Percentiles rank a stretch among this genome's conserved stretches.
These are phyloP conservation scores for Archips xylosteana DNA, from an alignment of 2,888 invertebrate genomes.

Conservation along the genomic window DNA sequence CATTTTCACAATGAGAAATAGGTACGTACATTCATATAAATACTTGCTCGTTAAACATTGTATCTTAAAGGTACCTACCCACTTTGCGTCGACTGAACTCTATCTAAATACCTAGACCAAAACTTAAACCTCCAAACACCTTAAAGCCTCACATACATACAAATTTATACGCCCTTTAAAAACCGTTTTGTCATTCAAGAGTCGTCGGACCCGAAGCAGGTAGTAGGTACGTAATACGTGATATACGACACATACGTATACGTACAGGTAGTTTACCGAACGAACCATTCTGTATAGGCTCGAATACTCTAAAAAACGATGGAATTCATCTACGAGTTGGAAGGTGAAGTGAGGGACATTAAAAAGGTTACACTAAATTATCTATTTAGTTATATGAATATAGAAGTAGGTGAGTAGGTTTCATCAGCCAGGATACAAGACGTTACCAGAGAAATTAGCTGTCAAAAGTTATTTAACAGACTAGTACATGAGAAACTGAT, in stretches of 20 bases:
- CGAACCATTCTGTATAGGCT: slow-evolving; percentile 20
- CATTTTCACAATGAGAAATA: too few species aligned
- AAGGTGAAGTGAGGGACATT: slow-evolving; percentile 21
- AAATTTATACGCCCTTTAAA: slow-evolving; percentile 50
- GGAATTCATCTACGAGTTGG: slow-evolving; percentile 35
- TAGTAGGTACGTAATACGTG: slow-evolving; percentile 46
- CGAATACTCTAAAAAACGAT: slow-evolving; percentile 39
- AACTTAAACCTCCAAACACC: background rate
- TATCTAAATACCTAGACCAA: background rate
- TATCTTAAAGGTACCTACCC: background rate
- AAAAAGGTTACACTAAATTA: background rate
- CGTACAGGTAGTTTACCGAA: slow-evolving; percentile 37
- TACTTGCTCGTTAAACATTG: background rate
- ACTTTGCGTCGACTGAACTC: background rate
- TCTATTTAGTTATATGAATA: background rate
- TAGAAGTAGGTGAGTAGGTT: background rate
- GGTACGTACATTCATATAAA: background rate
- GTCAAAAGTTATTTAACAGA: too few species aligned
- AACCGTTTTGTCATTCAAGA: slow-evolving; percentile 60
- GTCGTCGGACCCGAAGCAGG: slow-evolving; percentile 58
- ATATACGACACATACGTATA: slow-evolving; percentile 22
- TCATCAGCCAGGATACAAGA: background rate
- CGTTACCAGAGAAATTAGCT: background rate
- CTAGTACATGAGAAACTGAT: too few species aligned
- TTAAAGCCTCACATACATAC: background rate